Conservation (phyloP, 2,797 vertebrate genomes). For the Phoebastria nigripes region DNA sequence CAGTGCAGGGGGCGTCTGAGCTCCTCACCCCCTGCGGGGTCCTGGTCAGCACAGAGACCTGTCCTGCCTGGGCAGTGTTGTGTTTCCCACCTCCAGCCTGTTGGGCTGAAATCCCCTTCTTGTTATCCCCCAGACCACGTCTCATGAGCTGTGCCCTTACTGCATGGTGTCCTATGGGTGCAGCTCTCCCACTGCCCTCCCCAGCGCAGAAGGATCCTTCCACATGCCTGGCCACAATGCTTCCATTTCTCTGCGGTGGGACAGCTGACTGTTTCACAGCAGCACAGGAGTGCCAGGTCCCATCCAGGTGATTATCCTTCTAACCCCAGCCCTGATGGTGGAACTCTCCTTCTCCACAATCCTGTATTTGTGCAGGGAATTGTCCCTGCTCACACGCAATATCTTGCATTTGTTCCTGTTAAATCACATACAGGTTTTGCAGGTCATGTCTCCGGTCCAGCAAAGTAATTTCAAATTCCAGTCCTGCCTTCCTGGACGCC, state of each 20-base stretch:
- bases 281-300: not conserved
- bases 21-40: fast-evolving
- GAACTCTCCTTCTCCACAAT: not conserved
- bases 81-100: not conserved
- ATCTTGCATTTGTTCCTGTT: not conserved
- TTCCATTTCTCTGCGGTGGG: not conserved
- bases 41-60: not conserved
- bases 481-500: conserved; percentile 10
- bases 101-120: not conserved
- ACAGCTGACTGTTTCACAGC: not conserved
- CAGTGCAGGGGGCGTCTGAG: fast-evolving
- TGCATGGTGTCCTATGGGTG: not conserved
- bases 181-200: not conserved
- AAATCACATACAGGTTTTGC: not conserved
- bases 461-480: not conserved
- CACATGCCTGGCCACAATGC: fast-evolving
- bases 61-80: not conserved
- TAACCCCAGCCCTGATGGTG: not conserved
- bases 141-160: not conserved
- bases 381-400: fast-evolving
- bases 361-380: not conserved
- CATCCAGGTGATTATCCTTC: not conserved
- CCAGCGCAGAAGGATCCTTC: fast-evolving
- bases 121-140: fast-evolving
- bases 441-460: not conserved